Evolutionary conservation across 2,888 invertebrate species (phyloP).

Genomic region (Thymelicus sylvestris): DNA sequence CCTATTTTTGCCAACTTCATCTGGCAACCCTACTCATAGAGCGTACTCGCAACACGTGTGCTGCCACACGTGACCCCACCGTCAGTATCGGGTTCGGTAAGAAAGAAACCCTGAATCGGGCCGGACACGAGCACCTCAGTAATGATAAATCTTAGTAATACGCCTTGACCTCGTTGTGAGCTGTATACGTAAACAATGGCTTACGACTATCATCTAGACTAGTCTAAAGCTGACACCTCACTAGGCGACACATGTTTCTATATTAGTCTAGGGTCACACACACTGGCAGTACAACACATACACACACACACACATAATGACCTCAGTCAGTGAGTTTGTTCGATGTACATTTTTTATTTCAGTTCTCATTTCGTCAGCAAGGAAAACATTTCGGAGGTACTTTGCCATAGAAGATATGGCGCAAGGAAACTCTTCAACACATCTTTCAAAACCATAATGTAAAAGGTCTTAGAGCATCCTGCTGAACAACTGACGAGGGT

Average conservation of each 20-base stretch:
- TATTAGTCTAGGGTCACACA: too few species aligned
- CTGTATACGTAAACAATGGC: slow-evolving; percentile 63
- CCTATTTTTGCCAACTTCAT: not conserved
- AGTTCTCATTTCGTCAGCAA: too few species aligned
- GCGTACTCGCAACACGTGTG: slow-evolving; percentile 23
- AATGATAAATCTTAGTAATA: slow-evolving; percentile 54
- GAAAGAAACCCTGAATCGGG: slow-evolving; percentile 57
- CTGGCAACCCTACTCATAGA: not conserved
- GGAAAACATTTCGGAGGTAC: too few species aligned
- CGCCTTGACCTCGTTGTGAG: slow-evolving; percentile 70
- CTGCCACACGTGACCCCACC: slow-evolving; percentile 16
- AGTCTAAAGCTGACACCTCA: slow-evolving; percentile 15
- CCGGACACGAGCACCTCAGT: slow-evolving; percentile 54
- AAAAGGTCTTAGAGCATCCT: too few species aligned
- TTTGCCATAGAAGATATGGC: too few species aligned
- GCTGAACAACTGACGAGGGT: too few species aligned
- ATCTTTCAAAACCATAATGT: too few species aligned
- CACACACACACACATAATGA: too few species aligned
- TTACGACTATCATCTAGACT: slow-evolving; percentile 47
- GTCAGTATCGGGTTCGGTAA: slow-evolving; percentile 30
- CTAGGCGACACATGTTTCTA: slow-evolving; percentile 9
- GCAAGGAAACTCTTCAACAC: too few species aligned
- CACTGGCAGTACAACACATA: too few species aligned
- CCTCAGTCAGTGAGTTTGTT: too few species aligned
- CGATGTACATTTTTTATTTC: too few species aligned